Conservation (phyloP, 1,140 invertebrate genomes). For the Mylabris phalerata region DNA sequence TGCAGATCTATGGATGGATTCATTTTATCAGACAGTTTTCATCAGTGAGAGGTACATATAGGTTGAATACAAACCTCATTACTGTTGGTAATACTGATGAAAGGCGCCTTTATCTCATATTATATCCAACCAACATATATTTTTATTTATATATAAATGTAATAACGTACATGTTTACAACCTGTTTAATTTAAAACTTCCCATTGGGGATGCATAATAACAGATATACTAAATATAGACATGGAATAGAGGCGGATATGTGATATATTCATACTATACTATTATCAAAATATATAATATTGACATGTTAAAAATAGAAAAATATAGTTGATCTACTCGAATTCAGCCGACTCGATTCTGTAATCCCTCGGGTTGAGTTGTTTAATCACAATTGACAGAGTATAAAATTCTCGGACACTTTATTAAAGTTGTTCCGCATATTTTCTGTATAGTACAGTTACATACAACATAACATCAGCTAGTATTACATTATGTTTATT, state of each 20-base stretch:
- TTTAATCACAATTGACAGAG: neutral
- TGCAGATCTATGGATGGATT: no score
- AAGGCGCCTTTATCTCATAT: slow-evolving; percentile 1
- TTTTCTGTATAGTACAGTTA: neutral
- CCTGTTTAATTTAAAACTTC: slow-evolving; percentile 16
- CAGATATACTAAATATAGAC: no score
- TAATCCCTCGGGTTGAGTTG: no score
- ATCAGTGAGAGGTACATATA: no score
- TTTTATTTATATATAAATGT: slow-evolving; percentile 5
- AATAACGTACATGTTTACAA: slow-evolving; percentile 5
- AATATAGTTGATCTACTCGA: slow-evolving; percentile 6
- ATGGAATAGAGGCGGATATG: neutral
- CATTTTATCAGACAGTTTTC: no score
- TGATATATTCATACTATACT: neutral
- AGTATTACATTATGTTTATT: slow-evolving; percentile 5
- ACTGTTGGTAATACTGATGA: neutral
- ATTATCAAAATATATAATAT: slow-evolving; percentile 1
- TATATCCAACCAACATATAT: neutral
- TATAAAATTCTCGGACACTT: slow-evolving; percentile 4
- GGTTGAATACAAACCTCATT: no score
- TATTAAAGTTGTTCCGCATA: slow-evolving; percentile 14
- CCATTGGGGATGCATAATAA: neutral
- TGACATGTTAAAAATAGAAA: slow-evolving; percentile 10
- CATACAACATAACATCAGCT: neutral
- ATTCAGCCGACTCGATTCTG: neutral